These are phyloP conservation scores for Philotrypesis tridentata DNA, from an alignment of 1,140 invertebrate species.

Conservation along the genomic window DNA sequence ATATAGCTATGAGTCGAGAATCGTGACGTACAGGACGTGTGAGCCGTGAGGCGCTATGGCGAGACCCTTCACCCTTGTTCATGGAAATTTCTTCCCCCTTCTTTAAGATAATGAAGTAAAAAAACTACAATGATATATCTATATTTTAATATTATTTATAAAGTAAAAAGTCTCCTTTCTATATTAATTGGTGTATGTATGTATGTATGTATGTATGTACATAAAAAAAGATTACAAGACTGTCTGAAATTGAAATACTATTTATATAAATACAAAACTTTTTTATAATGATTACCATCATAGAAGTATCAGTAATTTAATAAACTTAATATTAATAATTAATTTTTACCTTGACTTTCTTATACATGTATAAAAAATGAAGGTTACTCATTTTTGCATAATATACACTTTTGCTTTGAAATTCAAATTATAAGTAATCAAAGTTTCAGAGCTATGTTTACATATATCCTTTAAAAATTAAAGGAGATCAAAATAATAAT, in stretches of 20 bases:
- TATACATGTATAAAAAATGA: too few relatives aligned
- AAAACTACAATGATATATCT: conserved; percentile 28
- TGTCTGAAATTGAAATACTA: conserved; percentile 15
- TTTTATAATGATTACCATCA: conserved; percentile 12
- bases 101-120: too few relatives aligned
- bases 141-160: conserved; percentile 29
- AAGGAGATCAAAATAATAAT: conserved; percentile 45
- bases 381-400: background rate
- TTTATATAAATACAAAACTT: conserved; percentile 32
- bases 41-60: too few relatives aligned
- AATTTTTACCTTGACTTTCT: too few relatives aligned
- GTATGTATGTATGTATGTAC: too few relatives aligned
- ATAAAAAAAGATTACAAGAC: conserved; percentile 21
- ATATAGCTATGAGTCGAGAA: too few relatives aligned
- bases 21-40: too few relatives aligned
- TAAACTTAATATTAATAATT: conserved; percentile 27
- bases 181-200: background rate
- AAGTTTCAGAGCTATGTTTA: background rate
- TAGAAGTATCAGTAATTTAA: conserved; percentile 22
- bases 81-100: too few relatives aligned
- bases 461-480: conserved; percentile 3
- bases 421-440: conserved; percentile 23
- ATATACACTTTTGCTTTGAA: conserved; percentile 26
- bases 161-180: conserved; percentile 30
- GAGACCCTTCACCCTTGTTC: too few relatives aligned